Evolutionary conservation across 2,797 vertebrate genomes (phyloP), one percentile per base, ranked within the genome.

Genomic region (Pseudochaenichthys georgianus): DNA sequence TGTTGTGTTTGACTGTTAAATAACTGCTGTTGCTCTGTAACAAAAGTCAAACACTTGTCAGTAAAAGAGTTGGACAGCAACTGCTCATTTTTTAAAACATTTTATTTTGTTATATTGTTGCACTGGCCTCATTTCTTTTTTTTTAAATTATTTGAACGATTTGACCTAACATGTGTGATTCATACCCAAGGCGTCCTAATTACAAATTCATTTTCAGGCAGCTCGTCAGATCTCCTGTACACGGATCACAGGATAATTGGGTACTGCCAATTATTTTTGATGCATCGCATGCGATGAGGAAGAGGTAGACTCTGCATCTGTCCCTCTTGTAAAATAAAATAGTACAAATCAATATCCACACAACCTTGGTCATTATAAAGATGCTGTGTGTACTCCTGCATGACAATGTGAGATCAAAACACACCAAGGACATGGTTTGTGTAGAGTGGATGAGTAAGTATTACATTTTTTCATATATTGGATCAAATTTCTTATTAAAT

Each of bases 221-320:
- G 70, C 81, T 84, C 74, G 42, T 89, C 87, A 88, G 78, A 85
- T 83, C 85, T 82, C 84, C 80, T 85, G 85, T 73, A 78, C 84
- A 92, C 64, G 82, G 90, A 93, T 93, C 88, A 81, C 72, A 66
- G 87, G 72, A 87, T 92, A 93, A 94, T 92, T 92, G 87, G 88
- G 61, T 23, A 46, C 77, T 75, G 86, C 81, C 91, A 94, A 92
- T 93, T 92, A 93, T 88, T 90, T 28, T 83, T 91, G 90, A 92
- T 88, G 82, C 83, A 88, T 84, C 23, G 66, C 73, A 51, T 86
- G 82, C 78, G 82, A 93, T 87, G 60, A 87, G 77, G 73, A 69
- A 81, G 78, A 85, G 68, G 67, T 77, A 83, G 74, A 85, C 82
- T 80, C 75, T 70, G 73, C 60, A 23, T 63, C 66, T 82, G 74